Evolutionary conservation across 1,140 invertebrate genomes (phyloP).

Genomic region (Watersipora subatra): DNA sequence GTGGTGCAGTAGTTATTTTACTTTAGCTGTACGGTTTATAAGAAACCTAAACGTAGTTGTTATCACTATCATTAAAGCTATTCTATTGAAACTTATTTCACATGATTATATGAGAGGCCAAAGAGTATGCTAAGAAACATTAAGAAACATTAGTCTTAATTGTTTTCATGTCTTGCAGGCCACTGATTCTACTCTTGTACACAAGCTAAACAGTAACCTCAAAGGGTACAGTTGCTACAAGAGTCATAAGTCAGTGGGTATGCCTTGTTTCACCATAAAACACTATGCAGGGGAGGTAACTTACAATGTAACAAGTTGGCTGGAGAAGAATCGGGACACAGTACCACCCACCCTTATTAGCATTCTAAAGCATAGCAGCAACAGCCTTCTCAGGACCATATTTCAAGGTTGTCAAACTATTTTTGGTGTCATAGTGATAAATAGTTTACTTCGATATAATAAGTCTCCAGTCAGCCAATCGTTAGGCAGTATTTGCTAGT

Average conservation of each 20-base stretch:
- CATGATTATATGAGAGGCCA: too few species aligned
- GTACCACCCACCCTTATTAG: constrained; percentile 25
- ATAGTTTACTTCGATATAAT: too few species aligned
- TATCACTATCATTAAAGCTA: too few species aligned
- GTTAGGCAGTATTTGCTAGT: too few species aligned
- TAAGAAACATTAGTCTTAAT: too few species aligned
- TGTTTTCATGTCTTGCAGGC: too few species aligned
- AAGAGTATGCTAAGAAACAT: too few species aligned
- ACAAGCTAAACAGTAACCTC: constrained; percentile 26
- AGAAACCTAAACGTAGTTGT: too few species aligned
- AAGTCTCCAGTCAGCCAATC: too few species aligned
- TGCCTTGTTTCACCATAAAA: constrained; percentile 22
- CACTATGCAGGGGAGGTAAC: constrained; percentile 35
- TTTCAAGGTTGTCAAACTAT: constrained; percentile 22
- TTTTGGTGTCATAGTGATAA: neutral
- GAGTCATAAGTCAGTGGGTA: constrained; percentile 17
- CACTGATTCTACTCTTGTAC: constrained; percentile 25
- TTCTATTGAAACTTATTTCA: too few species aligned
- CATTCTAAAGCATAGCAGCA: constrained; percentile 23
- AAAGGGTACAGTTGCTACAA: constrained; percentile 17
- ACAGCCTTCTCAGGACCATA: constrained; percentile 22
- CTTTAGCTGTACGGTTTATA: too few species aligned
- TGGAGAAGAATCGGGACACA: constrained; percentile 37
- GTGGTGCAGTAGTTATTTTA: too few species aligned
- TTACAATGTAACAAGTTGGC: constrained; percentile 25